Percentiles rank a stretch among this genome's conserved stretches.
Conservation (phyloP, 2,797 vertebrate species). For the Crypturellus tataupa region DNA sequence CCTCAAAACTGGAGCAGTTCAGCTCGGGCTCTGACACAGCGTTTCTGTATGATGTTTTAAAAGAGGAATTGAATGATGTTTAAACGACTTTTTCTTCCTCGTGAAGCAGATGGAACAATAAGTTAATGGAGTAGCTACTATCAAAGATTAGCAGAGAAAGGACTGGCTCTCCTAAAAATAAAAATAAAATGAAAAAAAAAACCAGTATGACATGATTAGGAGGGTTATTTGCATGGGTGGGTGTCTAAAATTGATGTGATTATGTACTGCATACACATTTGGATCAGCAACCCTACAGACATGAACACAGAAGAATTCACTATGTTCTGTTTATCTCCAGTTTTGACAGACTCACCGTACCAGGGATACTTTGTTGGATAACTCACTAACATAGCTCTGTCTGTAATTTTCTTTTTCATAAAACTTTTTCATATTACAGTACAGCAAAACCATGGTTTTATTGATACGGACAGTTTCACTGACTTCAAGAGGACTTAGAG, state of each 20-base stretch:
- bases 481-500: background rate
- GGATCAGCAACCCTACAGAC: background rate
- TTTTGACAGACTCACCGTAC: conserved; percentile 1
- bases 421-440: background rate
- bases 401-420: conserved; percentile 21
- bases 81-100: conserved; percentile 10
- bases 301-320: background rate
- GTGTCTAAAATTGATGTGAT: background rate
- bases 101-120: background rate
- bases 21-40: background rate
- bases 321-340: background rate
- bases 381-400: background rate
- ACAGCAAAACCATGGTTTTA: background rate
- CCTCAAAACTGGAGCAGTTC: background rate
- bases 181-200: background rate
- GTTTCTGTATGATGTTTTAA: background rate
- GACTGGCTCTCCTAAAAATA: background rate
- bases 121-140: background rate
- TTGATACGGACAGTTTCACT: background rate
- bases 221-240: background rate
- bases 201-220: background rate
- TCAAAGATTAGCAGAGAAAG: background rate
- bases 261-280: background rate
- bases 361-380: background rate
- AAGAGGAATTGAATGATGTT: background rate